Evolutionary conservation across 1,140 invertebrate genomes (phyloP).

Genomic region (Lasioglossum albipes): DNA sequence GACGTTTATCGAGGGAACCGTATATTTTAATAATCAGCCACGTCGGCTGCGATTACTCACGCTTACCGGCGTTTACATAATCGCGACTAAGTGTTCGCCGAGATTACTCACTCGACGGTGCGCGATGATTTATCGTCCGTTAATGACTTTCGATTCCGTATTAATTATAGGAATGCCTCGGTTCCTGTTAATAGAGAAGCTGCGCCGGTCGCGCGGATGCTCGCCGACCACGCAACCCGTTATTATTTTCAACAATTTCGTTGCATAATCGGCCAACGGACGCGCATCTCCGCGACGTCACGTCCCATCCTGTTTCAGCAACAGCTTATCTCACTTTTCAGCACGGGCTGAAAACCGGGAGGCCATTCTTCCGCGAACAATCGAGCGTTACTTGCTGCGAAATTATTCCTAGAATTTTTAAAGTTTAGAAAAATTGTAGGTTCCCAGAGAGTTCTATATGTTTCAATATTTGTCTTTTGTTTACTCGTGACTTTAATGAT

Average conservation of each 20-base stretch:
- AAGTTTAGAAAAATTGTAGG: no score
- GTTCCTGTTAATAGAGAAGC: constrained; percentile 29
- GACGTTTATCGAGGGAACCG: constrained; percentile 16
- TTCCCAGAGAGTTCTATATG: no score
- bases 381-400: no score
- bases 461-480: no score
- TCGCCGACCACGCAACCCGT: neutral
- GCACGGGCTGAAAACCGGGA: no score
- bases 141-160: constrained; percentile 64
- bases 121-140: constrained; percentile 58
- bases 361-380: no score
- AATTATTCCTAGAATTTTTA: no score
- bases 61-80: constrained; percentile 62
- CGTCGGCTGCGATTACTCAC: constrained; percentile 45
- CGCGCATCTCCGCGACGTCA: neutral
- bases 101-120: constrained; percentile 52
- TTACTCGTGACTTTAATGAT: no score
- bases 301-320: neutral
- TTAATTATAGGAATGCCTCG: constrained; percentile 53
- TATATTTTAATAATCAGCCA: constrained; percentile 49
- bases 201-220: neutral
- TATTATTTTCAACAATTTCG: constrained; percentile 16
- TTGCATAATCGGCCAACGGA: constrained; percentile 19
- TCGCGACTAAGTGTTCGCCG: constrained; percentile 56
- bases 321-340: neutral